phyloP scores from a whole-genome alignment of 2,113 vertebrate species.

The Rattus rattus region DNA sequence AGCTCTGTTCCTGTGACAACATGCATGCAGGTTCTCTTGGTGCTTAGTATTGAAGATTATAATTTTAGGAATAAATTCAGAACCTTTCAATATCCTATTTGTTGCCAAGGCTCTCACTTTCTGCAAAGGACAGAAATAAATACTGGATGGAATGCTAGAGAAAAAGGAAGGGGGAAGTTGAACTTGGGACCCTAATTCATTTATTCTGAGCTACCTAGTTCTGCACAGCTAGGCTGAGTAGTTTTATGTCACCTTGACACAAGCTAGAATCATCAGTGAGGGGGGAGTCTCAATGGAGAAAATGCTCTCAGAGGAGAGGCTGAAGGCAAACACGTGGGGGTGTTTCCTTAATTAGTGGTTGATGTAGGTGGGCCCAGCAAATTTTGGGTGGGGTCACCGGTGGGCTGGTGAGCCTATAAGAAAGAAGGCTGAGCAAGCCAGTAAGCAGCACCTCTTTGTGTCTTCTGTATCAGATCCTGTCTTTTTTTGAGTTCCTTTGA shows the following conservation, averaged over 20 bases:
- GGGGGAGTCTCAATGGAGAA: not conserved
- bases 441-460: not conserved
- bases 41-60: not conserved
- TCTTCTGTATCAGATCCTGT: not conserved
- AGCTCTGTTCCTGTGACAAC: not conserved
- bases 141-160: not conserved
- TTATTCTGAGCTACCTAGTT: not conserved
- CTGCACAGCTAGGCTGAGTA: no score
- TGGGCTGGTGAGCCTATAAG: not conserved
- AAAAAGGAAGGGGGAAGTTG: not conserved
- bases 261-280: not conserved
- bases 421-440: not conserved
- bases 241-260: not conserved
- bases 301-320: not conserved
- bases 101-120: not conserved
- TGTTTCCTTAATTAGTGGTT: not conserved
- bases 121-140: not conserved
- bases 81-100: not conserved
- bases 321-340: not conserved
- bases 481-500: not conserved
- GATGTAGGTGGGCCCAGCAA: not conserved
- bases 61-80: slow-evolving; percentile 27
- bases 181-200: not conserved
- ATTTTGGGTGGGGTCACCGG: not conserved
- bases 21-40: not conserved